Conservation (phyloP, 64 coral and sea anemone genomes). For the Montipora foliosa region DNA sequence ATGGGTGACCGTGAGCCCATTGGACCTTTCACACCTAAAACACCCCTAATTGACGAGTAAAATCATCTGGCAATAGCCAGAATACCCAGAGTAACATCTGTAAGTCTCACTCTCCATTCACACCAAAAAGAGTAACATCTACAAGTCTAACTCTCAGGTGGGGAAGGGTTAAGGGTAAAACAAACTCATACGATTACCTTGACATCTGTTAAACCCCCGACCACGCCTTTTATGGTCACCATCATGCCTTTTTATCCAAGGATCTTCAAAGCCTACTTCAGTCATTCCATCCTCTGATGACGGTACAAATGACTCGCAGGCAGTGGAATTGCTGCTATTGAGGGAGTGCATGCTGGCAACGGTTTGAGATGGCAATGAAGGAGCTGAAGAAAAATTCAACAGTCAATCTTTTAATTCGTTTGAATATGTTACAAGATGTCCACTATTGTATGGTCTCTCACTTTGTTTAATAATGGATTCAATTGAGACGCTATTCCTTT, state of each 20-base stretch:
- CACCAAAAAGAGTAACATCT: no score
- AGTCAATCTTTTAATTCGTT: not conserved
- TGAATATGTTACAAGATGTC: not conserved
- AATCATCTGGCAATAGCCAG: no score
- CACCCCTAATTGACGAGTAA: no score
- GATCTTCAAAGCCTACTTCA: conserved; percentile 11
- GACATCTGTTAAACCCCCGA: not conserved
- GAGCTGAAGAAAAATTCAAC: conserved; percentile 8
- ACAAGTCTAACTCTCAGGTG: no score
- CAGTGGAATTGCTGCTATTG: not conserved
- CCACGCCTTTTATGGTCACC: not conserved
- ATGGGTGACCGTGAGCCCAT: no score
- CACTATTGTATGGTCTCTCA: not conserved
- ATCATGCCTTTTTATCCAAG: conserved; percentile 27
- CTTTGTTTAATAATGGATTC: not conserved
- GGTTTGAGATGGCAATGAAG: not conserved
- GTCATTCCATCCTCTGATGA: not conserved
- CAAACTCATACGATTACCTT: not conserved
- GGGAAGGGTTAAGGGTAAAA: not conserved
- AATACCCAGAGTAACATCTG: no score
- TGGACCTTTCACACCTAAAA: no score
- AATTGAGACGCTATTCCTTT: no score
- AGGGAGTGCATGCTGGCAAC: conserved; percentile 6
- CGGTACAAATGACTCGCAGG: conserved; percentile 12
- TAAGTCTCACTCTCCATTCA: no score